Base-by-base conservation (phyloP, 30 jellyfish, hydroid and myxozoan species). In the Aurelia sp. region DNA sequence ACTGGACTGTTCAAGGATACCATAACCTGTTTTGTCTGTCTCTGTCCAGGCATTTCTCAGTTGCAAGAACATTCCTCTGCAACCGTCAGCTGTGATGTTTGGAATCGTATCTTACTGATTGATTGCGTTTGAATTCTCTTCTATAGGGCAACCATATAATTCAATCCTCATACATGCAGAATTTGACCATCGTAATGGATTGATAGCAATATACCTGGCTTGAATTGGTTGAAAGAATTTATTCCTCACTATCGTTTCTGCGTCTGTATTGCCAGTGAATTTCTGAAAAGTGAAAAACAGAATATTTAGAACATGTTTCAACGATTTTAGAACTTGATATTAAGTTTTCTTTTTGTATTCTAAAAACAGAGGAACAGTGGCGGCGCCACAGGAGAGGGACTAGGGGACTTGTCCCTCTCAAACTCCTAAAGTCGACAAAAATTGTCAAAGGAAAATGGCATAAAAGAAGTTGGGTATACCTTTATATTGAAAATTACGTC, bases 121-220 rank as follows among this genome's bases (percentile, higher is more conserved):
- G 19, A 24, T 27, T 11, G n/a, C 50, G 30, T 80, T 80, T 31
- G 71, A 35, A 57, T 55, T 55, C 13, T 63, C 60, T 58, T 60
- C 47, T 9, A 53, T 19, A 3, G 90, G 72, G 69, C 96, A 86
- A 4, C 96, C 96, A 59, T 72, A 86, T 12, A 86, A 69, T 41
- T 86, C 96, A 30, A 86, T 85, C 69, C 96, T 27, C 75, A 86
- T 62, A 35, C 96, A 86, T 12, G 77, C 22, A 40, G 85, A 19
- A 27, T 77, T 83, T 10, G 67, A 13, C 96, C 96, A 86, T 15
- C 71, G 66, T 27, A 77, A 47, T 1, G 96, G 96, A 35, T 72
- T 77, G 67, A 86, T 40, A 8, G 90, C 96, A 58, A 86, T 86
- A 79, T 86, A 86, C 35, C 96, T 57, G 31, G 90, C 96, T 4